Percentiles rank a stretch among this genome's conserved stretches.
phyloP scores from a whole-genome alignment of 30 jellyfish, hydroid and myxozoan species.

The Turritopsis dohrnii region DNA sequence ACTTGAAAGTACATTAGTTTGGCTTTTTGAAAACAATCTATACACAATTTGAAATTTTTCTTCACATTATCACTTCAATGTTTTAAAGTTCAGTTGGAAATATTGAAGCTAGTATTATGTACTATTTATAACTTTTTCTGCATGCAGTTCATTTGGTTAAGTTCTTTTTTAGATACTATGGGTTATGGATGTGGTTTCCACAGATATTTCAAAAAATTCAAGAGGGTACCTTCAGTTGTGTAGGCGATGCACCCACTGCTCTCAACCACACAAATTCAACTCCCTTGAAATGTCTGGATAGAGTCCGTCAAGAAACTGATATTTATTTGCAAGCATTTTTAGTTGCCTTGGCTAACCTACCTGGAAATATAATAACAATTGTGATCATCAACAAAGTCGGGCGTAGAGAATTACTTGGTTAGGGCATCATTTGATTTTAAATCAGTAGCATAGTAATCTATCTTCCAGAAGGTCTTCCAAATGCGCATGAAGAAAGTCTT shows the following conservation, averaged over 20 bases:
- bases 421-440: background rate
- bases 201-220: slow-evolving; percentile 76
- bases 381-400: slow-evolving; percentile 65
- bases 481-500: too few relatives aligned
- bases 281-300: slow-evolving; percentile 79
- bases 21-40: too few relatives aligned
- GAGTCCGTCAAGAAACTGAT: slow-evolving; percentile 41
- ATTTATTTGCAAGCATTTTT: slow-evolving; percentile 72
- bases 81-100: too few relatives aligned
- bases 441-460: background rate
- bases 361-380: slow-evolving; percentile 83
- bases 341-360: slow-evolving; percentile 90
- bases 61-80: too few relatives aligned
- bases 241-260: slow-evolving; percentile 61
- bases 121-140: background rate
- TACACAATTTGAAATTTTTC: too few relatives aligned
- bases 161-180: slow-evolving; percentile 61
- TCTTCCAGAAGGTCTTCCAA: too few relatives aligned
- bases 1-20: too few relatives aligned
- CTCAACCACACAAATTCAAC: slow-evolving; percentile 43
- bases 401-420: slow-evolving; percentile 70
- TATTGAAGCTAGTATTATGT: too few relatives aligned
- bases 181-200: slow-evolving; percentile 99
- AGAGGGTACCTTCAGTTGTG: slow-evolving; percentile 79
- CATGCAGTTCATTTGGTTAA: background rate